These are phyloP conservation scores for Propsilocerus akamusi DNA, from an alignment of 1,140 invertebrate genomes.

Conservation along the genomic window DNA sequence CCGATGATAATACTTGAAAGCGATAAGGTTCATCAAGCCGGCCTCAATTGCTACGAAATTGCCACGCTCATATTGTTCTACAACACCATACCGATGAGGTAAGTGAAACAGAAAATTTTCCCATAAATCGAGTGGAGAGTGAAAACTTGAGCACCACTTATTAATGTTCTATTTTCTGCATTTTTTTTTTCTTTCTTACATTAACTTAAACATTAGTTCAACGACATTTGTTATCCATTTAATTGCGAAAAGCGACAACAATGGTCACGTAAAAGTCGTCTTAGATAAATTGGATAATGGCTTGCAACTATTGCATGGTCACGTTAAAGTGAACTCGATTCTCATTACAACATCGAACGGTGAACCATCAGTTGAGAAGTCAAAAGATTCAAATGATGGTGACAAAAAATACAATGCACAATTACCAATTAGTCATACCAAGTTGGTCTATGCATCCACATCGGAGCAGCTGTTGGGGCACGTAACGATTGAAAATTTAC, in stretches of 20 bases:
- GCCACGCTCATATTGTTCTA: constrained; percentile 34
- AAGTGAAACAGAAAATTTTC: too few species aligned
- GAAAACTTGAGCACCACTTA: not conserved
- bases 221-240: not conserved
- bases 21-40: constrained; percentile 26
- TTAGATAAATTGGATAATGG: constrained; percentile 6
- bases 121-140: not conserved
- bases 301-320: constrained; percentile 3
- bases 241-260: not conserved
- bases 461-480: constrained; percentile 13
- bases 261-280: not conserved
- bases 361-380: not conserved
- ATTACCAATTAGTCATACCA: constrained; percentile 5
- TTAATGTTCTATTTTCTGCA: constrained; percentile 11
- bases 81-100: constrained; percentile 31
- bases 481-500: constrained; percentile 26
- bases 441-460: not conserved
- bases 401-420: not conserved
- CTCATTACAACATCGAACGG: not conserved
- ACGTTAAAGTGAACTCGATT: not conserved
- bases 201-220: not conserved
- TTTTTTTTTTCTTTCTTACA: constrained; percentile 7
- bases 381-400: not conserved
- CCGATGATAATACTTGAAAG: constrained; percentile 32
- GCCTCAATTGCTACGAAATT: constrained; percentile 32